phyloP scores from a whole-genome alignment of 1,140 invertebrate species.

The Brachionus koreanus region DNA sequence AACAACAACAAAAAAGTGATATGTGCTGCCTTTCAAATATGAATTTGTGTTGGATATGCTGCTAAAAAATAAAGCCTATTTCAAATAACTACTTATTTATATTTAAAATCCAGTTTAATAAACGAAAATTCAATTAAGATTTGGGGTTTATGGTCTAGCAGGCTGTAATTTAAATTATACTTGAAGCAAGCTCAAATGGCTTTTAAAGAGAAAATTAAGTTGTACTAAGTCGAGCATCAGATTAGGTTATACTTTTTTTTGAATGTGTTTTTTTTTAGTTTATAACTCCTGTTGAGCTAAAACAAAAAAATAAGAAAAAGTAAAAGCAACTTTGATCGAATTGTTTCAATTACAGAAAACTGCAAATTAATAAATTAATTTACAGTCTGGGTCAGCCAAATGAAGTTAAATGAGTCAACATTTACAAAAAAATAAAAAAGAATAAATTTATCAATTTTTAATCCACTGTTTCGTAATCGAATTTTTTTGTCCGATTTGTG shows the following conservation, averaged over 20 bases:
- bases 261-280: not conserved
- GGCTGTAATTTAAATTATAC: not conserved
- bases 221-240: not conserved
- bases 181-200: not conserved
- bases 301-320: not conserved
- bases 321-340: not conserved
- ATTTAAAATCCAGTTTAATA: not conserved
- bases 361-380: not conserved
- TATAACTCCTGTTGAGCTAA: not conserved
- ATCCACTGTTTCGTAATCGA: not conserved
- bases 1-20: not conserved
- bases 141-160: not conserved
- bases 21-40: not conserved
- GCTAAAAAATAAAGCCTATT: not conserved
- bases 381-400: not conserved
- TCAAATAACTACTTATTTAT: not conserved
- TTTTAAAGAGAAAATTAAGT: conserved; percentile 5
- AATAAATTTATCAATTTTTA: not conserved
- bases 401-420: not conserved
- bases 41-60: not conserved
- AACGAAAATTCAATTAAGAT: conserved; percentile 3
- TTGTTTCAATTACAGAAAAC: too few relatives aligned
- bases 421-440: not conserved
- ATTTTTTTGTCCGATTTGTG: not conserved
- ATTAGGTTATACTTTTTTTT: not conserved